Evolutionary conservation across 2,797 vertebrate genomes (phyloP), one percentile per base, ranked within the genome.

Genomic region (Melanotaenia boesemani): DNA sequence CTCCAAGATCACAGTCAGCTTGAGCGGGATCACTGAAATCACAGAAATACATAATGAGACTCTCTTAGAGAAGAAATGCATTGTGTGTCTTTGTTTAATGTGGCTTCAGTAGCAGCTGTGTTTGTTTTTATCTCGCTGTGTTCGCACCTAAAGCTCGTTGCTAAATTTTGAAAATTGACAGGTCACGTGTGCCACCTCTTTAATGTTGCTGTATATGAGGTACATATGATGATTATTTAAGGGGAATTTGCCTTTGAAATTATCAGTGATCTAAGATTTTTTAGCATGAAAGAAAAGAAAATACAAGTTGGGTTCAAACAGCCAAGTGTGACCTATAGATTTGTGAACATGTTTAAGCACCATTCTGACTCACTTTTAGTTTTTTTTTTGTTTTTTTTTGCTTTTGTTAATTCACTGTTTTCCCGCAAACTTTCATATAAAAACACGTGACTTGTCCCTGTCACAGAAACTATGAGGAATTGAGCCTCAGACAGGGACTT

Each of bases 91-190:
- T 84, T 84, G 75, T 92, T 83, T 74, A 15, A 79, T 39, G 84
- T 88, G 83, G 89, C 91, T 85, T 87, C 59, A 26, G 57, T 76
- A 85, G 91, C 89, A 88, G 87, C 89, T 90, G 88, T 91, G 90
- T 91, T 92, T 91, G 85, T 91, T 93, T 88, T 89, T 77, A 79
- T 78, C 57, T 65, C 70, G 77, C 15, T 58, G 83, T 77, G 28
- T 92, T 81, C 70, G 79, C 88, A 82, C 82, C 32, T 63, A 44
- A 87, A 72, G 61, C 68, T 84, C 76, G 74, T 74, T 63, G 48
- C 39, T n/a, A 55, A 63, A 63, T 48, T 63, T 32, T 74, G 36
- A 86, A 66, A 55, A 67, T 24, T 50, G 72, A 77, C 66, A 64
- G 70, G 82, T 72, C 39, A 44, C 46, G 48, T 68, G 63, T 78